Base-by-base conservation (phyloP, 2,888 invertebrate species). In the Plemyria rubiginata region DNA sequence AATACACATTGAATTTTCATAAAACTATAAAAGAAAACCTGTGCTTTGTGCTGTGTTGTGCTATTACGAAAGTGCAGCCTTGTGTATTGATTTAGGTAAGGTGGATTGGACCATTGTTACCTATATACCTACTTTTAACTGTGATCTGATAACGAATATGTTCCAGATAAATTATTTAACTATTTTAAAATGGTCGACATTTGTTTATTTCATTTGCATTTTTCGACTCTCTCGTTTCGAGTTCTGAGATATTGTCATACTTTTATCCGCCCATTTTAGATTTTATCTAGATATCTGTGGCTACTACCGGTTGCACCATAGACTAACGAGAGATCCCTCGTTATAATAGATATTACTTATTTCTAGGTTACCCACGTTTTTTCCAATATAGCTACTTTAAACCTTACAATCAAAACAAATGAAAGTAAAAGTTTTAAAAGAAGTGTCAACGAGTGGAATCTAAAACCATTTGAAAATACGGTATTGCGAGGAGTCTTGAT, bases 1-100 rank as follows among this genome's bases (percentile, higher is more conserved):
- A 85, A 80, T 85, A 89, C 88, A 88, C 88, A 90, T 88, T 83
- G 81, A 81, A 77, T 78, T 75, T 75, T 75, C 58, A 54, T 55
- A 36, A 40, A 51, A 59, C 40, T 36, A 4, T 9, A 49, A 54
- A 46, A 51, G 12, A 28, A 59, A 63, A 66, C 73, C 74, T 71
- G 72, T 70, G 76, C 76, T 77, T 61, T 72, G 81, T 82, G 80
- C 64, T 72, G 75, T 78, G 75, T 68, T 73, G 60, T 65, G 46
- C 62, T 62, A n/a, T 16, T 55, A 32, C 12, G 41, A 55, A 54
- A 65, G 54, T 58, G 55, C 56, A 43, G 41, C 15, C 54, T 60
- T 60, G 61, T 66, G 63, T 32, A 13, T 55, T 54, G 48, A 16
- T 28, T 62, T 62, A 57, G 66, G 66, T 66, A 66, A 66, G 66